A percentile compares a stretch with the other conserved stretches of the same genome.
phyloP scores from a whole-genome alignment of 2,888 invertebrate species.

The Drosophila leonis region DNA sequence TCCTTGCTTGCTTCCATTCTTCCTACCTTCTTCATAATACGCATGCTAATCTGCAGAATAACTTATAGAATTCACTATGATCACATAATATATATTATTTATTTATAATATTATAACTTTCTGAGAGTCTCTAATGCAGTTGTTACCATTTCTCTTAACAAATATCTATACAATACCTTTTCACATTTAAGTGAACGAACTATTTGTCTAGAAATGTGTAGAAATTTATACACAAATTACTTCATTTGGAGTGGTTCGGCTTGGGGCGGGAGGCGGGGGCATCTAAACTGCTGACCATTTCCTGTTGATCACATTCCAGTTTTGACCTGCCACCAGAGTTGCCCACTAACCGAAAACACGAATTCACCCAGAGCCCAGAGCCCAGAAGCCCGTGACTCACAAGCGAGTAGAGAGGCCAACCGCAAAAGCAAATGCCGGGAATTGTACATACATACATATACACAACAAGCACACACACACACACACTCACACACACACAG shows the following conservation, averaged over 20 bases:
- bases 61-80: too few species aligned
- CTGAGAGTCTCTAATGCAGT: too few species aligned
- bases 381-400: constrained; percentile 58
- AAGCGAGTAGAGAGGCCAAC: constrained; percentile 39
- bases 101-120: too few species aligned
- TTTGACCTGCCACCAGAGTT: constrained; percentile 29
- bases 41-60: too few species aligned
- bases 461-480: constrained; percentile 20
- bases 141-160: not conserved
- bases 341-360: constrained; percentile 31
- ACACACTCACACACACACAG: constrained; percentile 9
- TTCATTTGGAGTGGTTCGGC: not conserved
- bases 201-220: not conserved
- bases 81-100: too few species aligned
- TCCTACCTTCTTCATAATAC: too few species aligned
- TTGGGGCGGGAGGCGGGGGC: not conserved
- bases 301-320: constrained; percentile 66
- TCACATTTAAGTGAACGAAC: not conserved
- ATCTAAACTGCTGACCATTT: constrained; percentile 50
- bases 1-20: too few species aligned
- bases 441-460: too few species aligned
- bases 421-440: constrained; percentile 48
- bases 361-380: constrained; percentile 33
- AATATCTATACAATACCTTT: not conserved
- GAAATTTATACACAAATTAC: not conserved